Percentiles rank a stretch among this genome's conserved stretches.
phyloP scores from a whole-genome alignment of 2,888 invertebrate genomes.

The Drosophila lacicola region DNA sequence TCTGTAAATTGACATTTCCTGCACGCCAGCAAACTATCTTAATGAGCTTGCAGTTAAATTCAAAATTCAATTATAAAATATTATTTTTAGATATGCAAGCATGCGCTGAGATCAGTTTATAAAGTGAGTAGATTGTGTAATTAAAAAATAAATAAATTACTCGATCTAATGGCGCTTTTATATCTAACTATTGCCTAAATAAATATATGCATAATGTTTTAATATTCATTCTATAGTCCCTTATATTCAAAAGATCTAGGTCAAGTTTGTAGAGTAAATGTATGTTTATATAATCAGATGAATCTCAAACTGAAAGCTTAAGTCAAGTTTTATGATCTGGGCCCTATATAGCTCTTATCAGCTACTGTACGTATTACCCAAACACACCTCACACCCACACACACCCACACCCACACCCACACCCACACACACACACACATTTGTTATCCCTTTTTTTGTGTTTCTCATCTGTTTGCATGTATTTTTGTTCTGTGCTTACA shows the following conservation, averaged over 20 bases:
- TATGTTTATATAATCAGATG: too few species aligned
- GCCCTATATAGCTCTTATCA: neutral
- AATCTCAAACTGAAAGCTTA: neutral
- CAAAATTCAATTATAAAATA: neutral
- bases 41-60: constrained; percentile 10
- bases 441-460: neutral
- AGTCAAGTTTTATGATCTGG: neutral
- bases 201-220: too few species aligned
- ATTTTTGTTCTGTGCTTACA: constrained; percentile 50
- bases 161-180: too few species aligned
- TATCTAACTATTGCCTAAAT: too few species aligned
- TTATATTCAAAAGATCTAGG: too few species aligned
- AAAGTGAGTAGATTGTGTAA: neutral
- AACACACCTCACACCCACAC: neutral
- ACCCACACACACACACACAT: neutral
- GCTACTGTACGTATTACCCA: neutral
- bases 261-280: too few species aligned
- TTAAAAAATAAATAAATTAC: too few species aligned
- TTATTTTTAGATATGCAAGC: constrained; percentile 24
- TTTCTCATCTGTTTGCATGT: constrained; percentile 29
- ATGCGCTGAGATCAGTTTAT: constrained; percentile 5
- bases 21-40: constrained; percentile 1
- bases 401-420: neutral
- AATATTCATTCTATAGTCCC: neutral
- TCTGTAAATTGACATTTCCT: constrained; percentile 33